Evolutionary conservation across 30 jellyfish, hydroid and myxozoan species (phyloP).

Genomic region (Turritopsis rubra): DNA sequence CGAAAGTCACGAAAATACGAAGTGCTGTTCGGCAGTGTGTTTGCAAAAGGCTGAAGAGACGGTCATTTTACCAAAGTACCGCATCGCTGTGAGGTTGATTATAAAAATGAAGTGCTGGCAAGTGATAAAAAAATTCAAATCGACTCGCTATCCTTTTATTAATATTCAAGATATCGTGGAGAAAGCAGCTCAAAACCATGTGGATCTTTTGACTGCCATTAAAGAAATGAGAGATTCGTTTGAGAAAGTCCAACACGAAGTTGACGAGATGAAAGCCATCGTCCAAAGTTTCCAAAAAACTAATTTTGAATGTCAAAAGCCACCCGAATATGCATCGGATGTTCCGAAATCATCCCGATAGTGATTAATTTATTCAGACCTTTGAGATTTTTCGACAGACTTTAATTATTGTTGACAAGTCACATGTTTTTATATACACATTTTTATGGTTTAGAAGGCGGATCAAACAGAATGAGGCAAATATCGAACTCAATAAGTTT

Average conservation of each 20-base stretch:
- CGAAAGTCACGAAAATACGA: background rate
- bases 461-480: background rate
- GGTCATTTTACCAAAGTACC: background rate
- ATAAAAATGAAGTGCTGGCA: background rate
- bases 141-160: slow-evolving; percentile 14
- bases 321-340: background rate
- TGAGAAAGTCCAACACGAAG: background rate
- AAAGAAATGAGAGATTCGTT: slow-evolving; percentile 11
- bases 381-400: too few relatives aligned
- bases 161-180: slow-evolving; percentile 24
- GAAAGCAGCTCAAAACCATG: slow-evolving; percentile 18
- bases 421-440: background rate
- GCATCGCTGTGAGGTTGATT: slow-evolving; percentile 10
- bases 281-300: background rate
- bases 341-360: background rate
- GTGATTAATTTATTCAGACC: too few relatives aligned
- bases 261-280: background rate
- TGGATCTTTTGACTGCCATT: background rate
- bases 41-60: background rate
- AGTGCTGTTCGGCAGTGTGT: background rate
- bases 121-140: slow-evolving; percentile 5
- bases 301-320: background rate
- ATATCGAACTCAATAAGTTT: background rate
- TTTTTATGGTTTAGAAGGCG: background rate
- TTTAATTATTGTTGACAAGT: too few relatives aligned